Conservation (phyloP, 2,113 vertebrate species). For the Calonectris borealis region DNA sequence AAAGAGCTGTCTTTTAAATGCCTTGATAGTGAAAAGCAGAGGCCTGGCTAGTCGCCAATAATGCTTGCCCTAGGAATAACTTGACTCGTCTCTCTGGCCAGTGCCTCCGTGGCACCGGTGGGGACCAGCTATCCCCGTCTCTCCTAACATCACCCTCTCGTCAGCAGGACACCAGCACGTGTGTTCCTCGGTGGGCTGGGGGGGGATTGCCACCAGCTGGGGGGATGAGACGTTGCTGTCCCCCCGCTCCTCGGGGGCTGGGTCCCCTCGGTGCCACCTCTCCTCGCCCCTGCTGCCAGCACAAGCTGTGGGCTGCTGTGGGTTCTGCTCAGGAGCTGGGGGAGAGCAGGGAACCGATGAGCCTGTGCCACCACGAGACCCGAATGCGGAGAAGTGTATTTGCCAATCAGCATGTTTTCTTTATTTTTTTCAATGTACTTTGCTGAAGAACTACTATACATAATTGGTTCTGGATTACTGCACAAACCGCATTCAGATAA, state of each 20-base stretch:
- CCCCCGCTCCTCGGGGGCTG: accelerated
- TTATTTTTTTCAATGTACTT: background rate
- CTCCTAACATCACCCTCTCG: background rate
- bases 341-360: background rate
- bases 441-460: background rate
- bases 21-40: background rate
- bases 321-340: background rate
- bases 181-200: background rate
- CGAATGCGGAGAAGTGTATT: background rate
- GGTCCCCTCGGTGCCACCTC: background rate
- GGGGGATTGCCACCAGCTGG: background rate
- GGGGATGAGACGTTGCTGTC: background rate
- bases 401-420: background rate
- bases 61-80: background rate
- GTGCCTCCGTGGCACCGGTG: accelerated
- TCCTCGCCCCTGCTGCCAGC: background rate
- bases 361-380: background rate
- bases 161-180: background rate
- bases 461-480: constrained; percentile 55
- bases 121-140: background rate
- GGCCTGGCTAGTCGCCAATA: background rate
- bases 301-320: background rate
- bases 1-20: background rate
- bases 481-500: background rate
- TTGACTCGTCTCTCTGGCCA: background rate